A percentile compares a stretch with the other conserved stretches of the same genome.
These are phyloP conservation scores for Bolborhynchus lineola DNA, from an alignment of 2,113 vertebrate species.

Conservation along the genomic window DNA sequence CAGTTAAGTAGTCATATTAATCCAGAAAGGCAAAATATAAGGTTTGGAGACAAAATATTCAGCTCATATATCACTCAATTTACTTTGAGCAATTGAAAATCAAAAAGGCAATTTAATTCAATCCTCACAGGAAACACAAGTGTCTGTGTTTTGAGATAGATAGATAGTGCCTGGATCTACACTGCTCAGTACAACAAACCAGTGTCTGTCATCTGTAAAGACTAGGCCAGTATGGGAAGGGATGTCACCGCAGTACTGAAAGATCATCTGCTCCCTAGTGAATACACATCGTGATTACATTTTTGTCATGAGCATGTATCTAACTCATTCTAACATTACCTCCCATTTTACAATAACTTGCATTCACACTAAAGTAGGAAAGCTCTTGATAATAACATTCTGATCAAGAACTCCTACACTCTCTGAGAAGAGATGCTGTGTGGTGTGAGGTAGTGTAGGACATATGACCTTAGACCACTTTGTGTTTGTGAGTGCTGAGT, in stretches of 20 bases:
- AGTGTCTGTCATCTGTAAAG: neutral
- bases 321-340: neutral
- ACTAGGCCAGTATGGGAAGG: neutral
- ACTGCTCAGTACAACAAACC: neutral
- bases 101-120: slow-evolving; percentile 1
- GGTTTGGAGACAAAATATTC: neutral
- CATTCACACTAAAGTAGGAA: neutral
- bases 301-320: neutral
- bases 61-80: neutral
- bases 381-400: neutral
- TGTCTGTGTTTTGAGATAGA: neutral
- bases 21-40: neutral
- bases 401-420: neutral
- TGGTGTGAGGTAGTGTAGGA: no score
- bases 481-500: neutral
- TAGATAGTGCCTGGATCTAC: neutral
- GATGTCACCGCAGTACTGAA: neutral
- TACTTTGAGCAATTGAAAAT: neutral
- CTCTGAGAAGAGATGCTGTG: neutral
- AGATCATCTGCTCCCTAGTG: neutral
- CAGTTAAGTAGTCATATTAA: neutral
- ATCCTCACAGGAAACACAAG: neutral
- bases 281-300: neutral
- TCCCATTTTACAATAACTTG: neutral
- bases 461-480: neutral